A percentile compares a stretch with the other conserved stretches of the same genome.
These are phyloP conservation scores for Synergus itoensis DNA, from an alignment of 2,888 invertebrate genomes.

Conservation along the genomic window DNA sequence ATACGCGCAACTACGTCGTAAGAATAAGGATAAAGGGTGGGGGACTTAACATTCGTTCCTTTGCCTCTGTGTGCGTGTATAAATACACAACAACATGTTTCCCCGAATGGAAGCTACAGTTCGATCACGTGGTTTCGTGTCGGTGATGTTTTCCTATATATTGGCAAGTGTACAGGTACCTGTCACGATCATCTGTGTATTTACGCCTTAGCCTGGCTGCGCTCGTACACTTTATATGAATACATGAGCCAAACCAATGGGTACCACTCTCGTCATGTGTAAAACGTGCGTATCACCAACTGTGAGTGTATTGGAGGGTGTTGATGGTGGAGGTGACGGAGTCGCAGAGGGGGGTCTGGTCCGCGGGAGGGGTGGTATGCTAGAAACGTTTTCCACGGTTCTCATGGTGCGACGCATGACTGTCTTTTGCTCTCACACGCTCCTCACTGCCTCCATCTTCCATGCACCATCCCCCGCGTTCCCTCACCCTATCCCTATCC, in stretches of 20 bases:
- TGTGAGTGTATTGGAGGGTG: constrained; percentile 45
- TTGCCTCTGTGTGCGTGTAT: constrained; percentile 6
- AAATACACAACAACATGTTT: constrained; percentile 23
- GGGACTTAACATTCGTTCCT: neutral
- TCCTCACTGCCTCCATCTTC: constrained; percentile 40
- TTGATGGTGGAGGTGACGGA: constrained; percentile 51
- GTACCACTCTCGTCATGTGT: neutral
- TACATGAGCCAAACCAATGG: neutral
- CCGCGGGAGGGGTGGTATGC: constrained; percentile 65
- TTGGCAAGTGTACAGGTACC: constrained; percentile 37
- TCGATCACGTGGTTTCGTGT: constrained; percentile 25
- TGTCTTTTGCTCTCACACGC: constrained; percentile 56
- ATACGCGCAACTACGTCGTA: constrained; percentile 38
- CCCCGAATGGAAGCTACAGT: constrained; percentile 18
- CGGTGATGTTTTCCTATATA: constrained; percentile 2
- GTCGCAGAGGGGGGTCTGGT: constrained; percentile 50
- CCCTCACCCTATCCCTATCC: neutral
- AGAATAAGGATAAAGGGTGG: constrained; percentile 30
- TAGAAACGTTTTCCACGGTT: constrained; percentile 76
- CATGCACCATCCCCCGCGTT: constrained; percentile 5
- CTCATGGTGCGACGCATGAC: constrained; percentile 73
- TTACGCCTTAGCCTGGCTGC: constrained; percentile 1
- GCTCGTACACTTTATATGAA: constrained; percentile 11
- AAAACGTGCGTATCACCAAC: constrained; percentile 15
- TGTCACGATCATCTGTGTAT: constrained; percentile 12